Conservation (phyloP, 2,113 vertebrate genomes). For the Spizaetus ornatus region DNA sequence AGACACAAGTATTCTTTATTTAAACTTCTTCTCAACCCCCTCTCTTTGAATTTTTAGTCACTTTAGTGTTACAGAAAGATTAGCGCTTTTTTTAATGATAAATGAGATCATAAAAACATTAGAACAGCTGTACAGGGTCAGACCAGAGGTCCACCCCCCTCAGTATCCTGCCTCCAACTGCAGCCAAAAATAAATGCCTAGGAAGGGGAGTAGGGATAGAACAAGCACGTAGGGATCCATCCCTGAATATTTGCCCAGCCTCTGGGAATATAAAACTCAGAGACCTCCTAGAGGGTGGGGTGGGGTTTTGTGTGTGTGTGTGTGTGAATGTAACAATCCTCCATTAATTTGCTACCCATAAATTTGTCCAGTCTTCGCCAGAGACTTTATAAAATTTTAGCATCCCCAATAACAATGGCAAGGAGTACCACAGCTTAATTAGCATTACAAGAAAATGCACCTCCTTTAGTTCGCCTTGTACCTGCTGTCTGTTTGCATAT, state of each 20-base stretch:
- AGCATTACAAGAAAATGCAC: background rate
- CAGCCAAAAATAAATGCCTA: background rate
- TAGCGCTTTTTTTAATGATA: accelerated
- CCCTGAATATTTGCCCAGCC: background rate
- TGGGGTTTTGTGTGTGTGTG: background rate
- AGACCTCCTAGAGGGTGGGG: background rate
- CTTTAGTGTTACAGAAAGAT: background rate
- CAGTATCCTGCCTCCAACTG: background rate
- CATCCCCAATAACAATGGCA: background rate
- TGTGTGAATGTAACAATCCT: background rate
- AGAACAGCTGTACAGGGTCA: background rate
- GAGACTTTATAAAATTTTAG: background rate
- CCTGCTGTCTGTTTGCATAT: background rate
- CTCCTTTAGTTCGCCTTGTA: background rate
- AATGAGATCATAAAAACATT: background rate
- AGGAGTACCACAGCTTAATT: background rate
- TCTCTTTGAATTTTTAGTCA: background rate
- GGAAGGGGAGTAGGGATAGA: background rate
- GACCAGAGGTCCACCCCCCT: background rate
- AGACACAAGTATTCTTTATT: background rate
- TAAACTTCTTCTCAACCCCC: background rate
- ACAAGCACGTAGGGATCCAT: background rate
- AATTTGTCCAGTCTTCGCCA: background rate
- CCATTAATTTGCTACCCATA: background rate
- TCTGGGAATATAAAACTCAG: background rate